Evolutionary conservation across 2,797 vertebrate genomes (phyloP), one percentile per base, ranked within the genome.

Genomic region (Gymnoscopelus braueri): DNA sequence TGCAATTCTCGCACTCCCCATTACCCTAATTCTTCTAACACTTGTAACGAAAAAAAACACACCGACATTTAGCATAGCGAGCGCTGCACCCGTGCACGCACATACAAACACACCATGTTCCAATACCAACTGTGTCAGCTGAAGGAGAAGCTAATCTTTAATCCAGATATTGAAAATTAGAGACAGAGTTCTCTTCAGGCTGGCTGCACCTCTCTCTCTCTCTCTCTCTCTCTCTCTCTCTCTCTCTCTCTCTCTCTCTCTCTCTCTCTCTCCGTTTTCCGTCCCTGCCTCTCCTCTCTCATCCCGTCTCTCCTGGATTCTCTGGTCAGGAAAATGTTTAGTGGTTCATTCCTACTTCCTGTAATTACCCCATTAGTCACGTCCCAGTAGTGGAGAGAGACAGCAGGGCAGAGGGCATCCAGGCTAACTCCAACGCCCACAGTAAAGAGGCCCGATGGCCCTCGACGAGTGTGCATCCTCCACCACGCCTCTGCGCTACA

Each of bases 351-450:
- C 60, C 60, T 68, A 84, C 86, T 91, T 92, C 89, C 91, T 92
- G 89, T 89, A 91, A 91, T 91, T 89, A 91, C 79, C 82, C 80
- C 76, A 86, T 88, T 88, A 87, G 89, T 89, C 80, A 71, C 75
- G 83, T 90, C 86, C 83, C 80, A 63, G 75, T 78, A 69, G 71
- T 81, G 75, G 72, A 75, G 67, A 69, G 74, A 85, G 76, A 83
- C 67, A 75, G 75, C 55, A 4, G 82, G 65, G 74, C 72, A 84
- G 77, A 87, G 71, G 71, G 78, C 69, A 57, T 69, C 80, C 52
- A 1, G 56, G 69, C 54, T 71, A 68, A 60, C 81, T 65, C 57
- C 55, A 72, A 66, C 77, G 7, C 71, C 70, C 60, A 54, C 54
- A 50, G 23, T 6, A 1, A 1, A 49, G 52, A n/a, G 19, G 15